Evolutionary conservation across 2,797 vertebrate species (phyloP).

Genomic region (Poeciliopsis paucimaculata): DNA sequence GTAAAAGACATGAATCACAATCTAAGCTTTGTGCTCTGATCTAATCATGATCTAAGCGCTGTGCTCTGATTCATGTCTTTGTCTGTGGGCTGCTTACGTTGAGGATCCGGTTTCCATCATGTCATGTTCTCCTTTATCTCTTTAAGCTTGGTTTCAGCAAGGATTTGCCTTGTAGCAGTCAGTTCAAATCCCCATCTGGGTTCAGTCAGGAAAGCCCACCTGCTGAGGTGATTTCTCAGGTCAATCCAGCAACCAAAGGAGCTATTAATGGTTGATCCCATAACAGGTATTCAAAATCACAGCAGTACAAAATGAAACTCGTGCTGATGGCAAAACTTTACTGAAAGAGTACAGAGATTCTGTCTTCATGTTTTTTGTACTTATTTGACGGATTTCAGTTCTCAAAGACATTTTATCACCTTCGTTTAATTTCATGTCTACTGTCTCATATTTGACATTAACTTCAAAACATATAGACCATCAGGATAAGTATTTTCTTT

Average conservation of each 20-base stretch:
- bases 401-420: neutral
- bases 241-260: slow-evolving; percentile 32
- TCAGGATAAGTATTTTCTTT: neutral
- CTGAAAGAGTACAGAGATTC: neutral
- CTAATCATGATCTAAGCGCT: neutral
- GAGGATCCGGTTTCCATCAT: neutral
- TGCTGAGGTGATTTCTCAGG: slow-evolving; percentile 38
- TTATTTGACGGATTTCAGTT: neutral
- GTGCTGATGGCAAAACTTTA: neutral
- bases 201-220: slow-evolving; percentile 29
- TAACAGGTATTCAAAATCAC: neutral
- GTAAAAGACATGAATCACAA: slow-evolving; percentile 34
- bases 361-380: neutral
- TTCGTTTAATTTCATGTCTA: neutral
- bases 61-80: slow-evolving; percentile 36
- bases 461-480: neutral
- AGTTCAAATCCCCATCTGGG: slow-evolving; percentile 18
- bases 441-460: neutral
- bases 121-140: neutral
- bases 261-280: neutral
- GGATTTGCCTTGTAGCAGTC: neutral
- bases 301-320: neutral
- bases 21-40: slow-evolving; percentile 36
- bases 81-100: neutral
- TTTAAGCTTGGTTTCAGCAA: neutral